Base-by-base conservation (phyloP, 2,888 invertebrate genomes). In the Acrocyrtus sp. region DNA sequence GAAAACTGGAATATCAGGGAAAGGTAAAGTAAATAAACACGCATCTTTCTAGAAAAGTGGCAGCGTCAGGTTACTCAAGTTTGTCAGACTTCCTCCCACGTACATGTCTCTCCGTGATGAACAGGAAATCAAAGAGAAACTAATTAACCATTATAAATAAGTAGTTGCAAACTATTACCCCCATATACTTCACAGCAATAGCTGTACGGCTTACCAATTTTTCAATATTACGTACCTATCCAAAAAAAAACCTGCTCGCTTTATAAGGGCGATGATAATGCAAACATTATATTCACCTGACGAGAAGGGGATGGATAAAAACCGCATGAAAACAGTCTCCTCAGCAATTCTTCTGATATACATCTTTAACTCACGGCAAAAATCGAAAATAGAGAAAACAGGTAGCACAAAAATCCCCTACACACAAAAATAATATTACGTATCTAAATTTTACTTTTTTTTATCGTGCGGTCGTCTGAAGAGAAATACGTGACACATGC, bases 31-130 rank as follows among this genome's bases (percentile, higher is more conserved):
- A 34, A 34, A 34, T 34, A 34, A 5, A 34, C 34, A 34, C 34
- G 34, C 34, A 34, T 12, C 34, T 34, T n/a, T n/a, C n/a, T n/a
- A n/a, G n/a, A n/a, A n/a, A n/a, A n/a, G n/a, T n/a, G n/a, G n/a
- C n/a, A n/a, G n/a, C n/a, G n/a, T n/a, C n/a, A n/a, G n/a, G n/a
- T n/a, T n/a, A 66, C 41, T 57, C 57, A 57, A 12, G 43, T 51
- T 53, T n/a, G 65, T 19, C 24, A 67, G 67, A 67, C 58, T 51
- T 67, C 67, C 67, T 67, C 67, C 67, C 67, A 67, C 67, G 67
- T 67, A 39, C 29, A 26, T 62, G n/a, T 50, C 26, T 47, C 21
- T 15, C 15, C n/a, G n/a, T 41, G 65, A 58, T 57, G 67, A 67
- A 60, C 67, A 58, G 67, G 67, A 67, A 67, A 67, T 67, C 58